A percentile compares a stretch with the other conserved stretches of the same genome.
These are phyloP conservation scores for Drosophila aldrichi DNA, from an alignment of 2,888 invertebrate genomes.

Conservation along the genomic window DNA sequence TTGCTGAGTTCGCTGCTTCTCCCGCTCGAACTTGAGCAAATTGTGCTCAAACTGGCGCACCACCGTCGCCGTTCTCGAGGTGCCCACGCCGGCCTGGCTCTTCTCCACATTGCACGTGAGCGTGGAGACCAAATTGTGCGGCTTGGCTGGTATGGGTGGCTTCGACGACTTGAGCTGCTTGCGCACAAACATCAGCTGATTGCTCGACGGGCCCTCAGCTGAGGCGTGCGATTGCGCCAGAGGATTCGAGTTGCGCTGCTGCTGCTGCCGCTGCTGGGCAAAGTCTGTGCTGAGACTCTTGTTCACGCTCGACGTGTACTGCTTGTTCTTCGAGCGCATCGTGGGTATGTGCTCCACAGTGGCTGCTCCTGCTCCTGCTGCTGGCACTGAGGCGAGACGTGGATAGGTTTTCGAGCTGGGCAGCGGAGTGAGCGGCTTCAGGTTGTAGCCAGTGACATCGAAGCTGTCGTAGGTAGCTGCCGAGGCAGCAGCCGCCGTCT, in stretches of 20 bases:
- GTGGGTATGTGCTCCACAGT: constrained; percentile 83
- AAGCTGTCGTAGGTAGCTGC: constrained; percentile 82
- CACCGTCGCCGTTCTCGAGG: constrained; percentile 83
- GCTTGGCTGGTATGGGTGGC: constrained; percentile 83
- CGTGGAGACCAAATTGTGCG: constrained; percentile 80
- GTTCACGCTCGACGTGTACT: constrained; percentile 84
- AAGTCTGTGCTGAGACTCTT: constrained; percentile 85
- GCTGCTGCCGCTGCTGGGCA: constrained; percentile 83
- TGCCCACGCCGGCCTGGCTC: constrained; percentile 20
- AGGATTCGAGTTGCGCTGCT: constrained; percentile 77
- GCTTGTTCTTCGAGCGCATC: constrained; percentile 83
- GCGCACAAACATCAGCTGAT: constrained; percentile 67
- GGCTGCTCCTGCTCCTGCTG: not conserved
- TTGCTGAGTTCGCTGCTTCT: constrained; percentile 71
- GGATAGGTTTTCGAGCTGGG: constrained; percentile 84
- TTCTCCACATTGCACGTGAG: constrained; percentile 73
- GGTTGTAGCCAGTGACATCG: constrained; percentile 85
- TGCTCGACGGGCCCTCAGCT: constrained; percentile 1
- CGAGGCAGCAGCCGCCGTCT: constrained; percentile 38
- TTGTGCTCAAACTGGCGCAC: constrained; percentile 86
- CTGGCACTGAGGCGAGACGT: constrained; percentile 62
- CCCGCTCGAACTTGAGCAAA: constrained; percentile 86
- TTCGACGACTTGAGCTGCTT: constrained; percentile 78
- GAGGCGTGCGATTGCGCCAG: constrained; percentile 23
- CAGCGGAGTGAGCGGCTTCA: constrained; percentile 74